Evolutionary conservation across 2,797 vertebrate species (phyloP).

Genomic region (Poecilia gillii): DNA sequence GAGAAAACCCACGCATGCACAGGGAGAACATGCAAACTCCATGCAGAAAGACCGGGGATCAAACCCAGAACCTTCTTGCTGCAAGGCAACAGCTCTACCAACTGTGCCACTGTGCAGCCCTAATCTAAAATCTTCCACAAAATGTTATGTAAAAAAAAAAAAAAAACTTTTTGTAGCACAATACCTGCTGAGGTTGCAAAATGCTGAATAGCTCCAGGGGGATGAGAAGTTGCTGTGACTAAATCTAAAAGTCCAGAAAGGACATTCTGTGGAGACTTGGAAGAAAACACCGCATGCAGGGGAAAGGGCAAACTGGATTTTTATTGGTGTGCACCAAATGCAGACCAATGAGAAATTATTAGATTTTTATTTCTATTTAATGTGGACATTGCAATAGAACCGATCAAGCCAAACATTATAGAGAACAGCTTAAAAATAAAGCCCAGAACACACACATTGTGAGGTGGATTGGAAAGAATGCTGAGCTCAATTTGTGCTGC

Average conservation of each 20-base stretch:
- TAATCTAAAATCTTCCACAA: too few species aligned
- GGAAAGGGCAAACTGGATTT: neutral
- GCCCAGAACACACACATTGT: slow-evolving; percentile 32
- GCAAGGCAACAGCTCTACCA: too few species aligned
- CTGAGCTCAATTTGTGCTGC: slow-evolving; percentile 59
- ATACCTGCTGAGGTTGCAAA: neutral
- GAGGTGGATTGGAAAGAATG: slow-evolving; percentile 39
- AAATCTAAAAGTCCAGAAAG: neutral
- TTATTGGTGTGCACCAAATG: neutral
- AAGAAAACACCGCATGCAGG: neutral
- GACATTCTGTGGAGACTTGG: neutral
- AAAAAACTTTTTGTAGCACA: neutral
- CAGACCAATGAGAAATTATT: neutral
- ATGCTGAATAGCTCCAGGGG: neutral
- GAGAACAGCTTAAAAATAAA: slow-evolving; percentile 29
- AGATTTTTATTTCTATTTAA: slow-evolving; percentile 16
- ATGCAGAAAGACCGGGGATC: too few species aligned
- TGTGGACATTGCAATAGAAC: slow-evolving; percentile 12
- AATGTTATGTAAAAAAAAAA: neutral
- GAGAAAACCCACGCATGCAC: too few species aligned
- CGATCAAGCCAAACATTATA: slow-evolving; percentile 31
- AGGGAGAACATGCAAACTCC: too few species aligned
- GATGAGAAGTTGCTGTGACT: neutral
- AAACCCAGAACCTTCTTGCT: too few species aligned
- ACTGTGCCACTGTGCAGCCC: too few species aligned